Base-by-base conservation (phyloP, 1,140 invertebrate species). In the Nebria ingens region DNA sequence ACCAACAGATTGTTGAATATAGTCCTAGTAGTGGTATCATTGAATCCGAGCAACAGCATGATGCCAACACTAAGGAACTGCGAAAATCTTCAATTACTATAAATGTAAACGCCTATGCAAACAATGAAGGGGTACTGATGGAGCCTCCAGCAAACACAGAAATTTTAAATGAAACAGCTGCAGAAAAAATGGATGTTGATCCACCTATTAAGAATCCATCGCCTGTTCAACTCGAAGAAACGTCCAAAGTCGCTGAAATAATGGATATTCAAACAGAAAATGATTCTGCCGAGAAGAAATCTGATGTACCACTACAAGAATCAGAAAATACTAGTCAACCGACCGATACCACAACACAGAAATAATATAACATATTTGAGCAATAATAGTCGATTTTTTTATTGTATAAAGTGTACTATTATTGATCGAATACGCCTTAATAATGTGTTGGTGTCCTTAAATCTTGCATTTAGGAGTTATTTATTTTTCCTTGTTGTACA, bases 381-480 rank as follows among this genome's bases (percentile, higher is more conserved):
- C n/a, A n/a, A n/a, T n/a, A n/a, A n/a, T n/a, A n/a, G n/a, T n/a
- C n/a, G n/a, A n/a, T n/a, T n/a, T n/a, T n/a, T n/a, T n/a, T n/a
- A n/a, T n/a, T n/a, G n/a, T n/a, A n/a, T n/a, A n/a, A n/a, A n/a
- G n/a, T n/a, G n/a, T n/a, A n/a, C n/a, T n/a, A n/a, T n/a, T n/a
- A n/a, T n/a, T n/a, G n/a, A n/a, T n/a, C n/a, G n/a, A n/a, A n/a
- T n/a, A 45, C 17, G 40, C 40, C 40, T 45, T 45, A 45, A 45
- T 17, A 45, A 34, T 45, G 40, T 45, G 40, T 45, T 45, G 40
- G 25, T 45, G 40, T 45, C 6, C 25, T n/a, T 17, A 17, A 45
- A 45, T 45, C 40, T 45, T 45, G 40, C 40, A 45, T 45, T 45
- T 45, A 11, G 40, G 17, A 45, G 17, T 11, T 12, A 45, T 45